phyloP scores from a whole-genome alignment of 2,113 vertebrate genomes.

The Cathartes aura region DNA sequence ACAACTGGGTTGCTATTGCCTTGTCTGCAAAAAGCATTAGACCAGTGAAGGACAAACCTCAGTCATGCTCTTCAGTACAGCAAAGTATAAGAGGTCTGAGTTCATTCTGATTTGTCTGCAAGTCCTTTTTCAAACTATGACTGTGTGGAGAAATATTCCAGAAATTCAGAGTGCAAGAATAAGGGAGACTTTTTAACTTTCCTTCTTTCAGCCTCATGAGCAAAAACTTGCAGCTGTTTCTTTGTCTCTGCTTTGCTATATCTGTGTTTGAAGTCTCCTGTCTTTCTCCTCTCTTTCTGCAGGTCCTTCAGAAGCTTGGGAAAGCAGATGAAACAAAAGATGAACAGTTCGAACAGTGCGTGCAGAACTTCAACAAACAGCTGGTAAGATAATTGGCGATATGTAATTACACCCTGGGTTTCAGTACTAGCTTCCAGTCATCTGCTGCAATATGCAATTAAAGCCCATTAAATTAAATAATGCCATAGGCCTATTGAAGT shows the following conservation, averaged over 20 bases:
- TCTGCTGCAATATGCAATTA: background rate
- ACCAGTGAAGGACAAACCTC: background rate
- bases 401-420: background rate
- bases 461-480: background rate
- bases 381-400: constrained; percentile 78
- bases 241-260: background rate
- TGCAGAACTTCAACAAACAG: constrained; percentile 98
- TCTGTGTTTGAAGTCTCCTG: background rate
- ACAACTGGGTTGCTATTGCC: background rate
- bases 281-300: background rate
- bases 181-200: background rate
- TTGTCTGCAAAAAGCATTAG: background rate
- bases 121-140: background rate
- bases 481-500: background rate
- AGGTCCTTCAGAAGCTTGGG: constrained; percentile 98
- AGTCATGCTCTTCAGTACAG: background rate
- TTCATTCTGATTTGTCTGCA: background rate
- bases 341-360: constrained; percentile 93
- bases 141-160: background rate
- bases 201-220: background rate
- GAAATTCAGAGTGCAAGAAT: background rate
- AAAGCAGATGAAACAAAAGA: constrained; percentile 99
- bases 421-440: background rate
- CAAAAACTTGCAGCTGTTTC: background rate
- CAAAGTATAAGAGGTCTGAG: background rate